Evolutionary conservation across 2,888 invertebrate genomes (phyloP).

Genomic region (Brachycybe producta): DNA sequence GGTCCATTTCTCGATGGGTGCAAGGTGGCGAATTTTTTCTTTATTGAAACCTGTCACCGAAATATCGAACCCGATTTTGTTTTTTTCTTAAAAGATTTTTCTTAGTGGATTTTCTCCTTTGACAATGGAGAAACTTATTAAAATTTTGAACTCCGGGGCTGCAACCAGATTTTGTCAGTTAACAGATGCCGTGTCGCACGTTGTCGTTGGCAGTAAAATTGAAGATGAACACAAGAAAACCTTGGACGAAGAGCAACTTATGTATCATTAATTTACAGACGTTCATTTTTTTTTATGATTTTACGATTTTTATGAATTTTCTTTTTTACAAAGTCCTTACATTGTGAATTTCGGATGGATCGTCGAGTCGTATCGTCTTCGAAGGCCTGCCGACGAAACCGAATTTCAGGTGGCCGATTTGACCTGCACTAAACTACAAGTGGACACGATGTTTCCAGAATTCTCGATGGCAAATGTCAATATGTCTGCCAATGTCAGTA

Average conservation of each 20-base stretch:
- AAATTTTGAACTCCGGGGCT: constrained; percentile 60
- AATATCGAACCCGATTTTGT: background rate
- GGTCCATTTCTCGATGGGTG: constrained; percentile 81
- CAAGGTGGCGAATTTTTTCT: constrained; percentile 42
- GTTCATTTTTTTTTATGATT: constrained; percentile 1
- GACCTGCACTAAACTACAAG: too few species aligned
- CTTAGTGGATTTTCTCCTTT: constrained; percentile 49
- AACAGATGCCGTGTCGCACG: constrained; percentile 64
- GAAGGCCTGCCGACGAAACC: constrained; percentile 46
- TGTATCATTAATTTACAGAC: too few species aligned
- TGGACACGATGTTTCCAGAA: too few species aligned
- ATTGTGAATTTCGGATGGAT: constrained; percentile 63
- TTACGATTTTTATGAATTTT: constrained; percentile 21
- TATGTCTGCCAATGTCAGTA: too few species aligned
- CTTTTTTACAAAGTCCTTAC: constrained; percentile 38
- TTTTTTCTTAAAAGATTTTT: constrained; percentile 44
- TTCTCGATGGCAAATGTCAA: too few species aligned
- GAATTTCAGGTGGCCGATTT: too few species aligned
- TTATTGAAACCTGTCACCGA: background rate
- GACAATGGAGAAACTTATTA: constrained; percentile 19
- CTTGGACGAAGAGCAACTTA: constrained; percentile 21
- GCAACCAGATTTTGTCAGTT: constrained; percentile 66
- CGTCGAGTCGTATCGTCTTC: constrained; percentile 52
- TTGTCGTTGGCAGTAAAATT: constrained; percentile 51
- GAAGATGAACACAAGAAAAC: constrained; percentile 26